Percentiles rank a stretch among this genome's conserved stretches.
Evolutionary conservation across 2,888 invertebrate genomes (phyloP).

Genomic region (Rhynchonema sp.): DNA sequence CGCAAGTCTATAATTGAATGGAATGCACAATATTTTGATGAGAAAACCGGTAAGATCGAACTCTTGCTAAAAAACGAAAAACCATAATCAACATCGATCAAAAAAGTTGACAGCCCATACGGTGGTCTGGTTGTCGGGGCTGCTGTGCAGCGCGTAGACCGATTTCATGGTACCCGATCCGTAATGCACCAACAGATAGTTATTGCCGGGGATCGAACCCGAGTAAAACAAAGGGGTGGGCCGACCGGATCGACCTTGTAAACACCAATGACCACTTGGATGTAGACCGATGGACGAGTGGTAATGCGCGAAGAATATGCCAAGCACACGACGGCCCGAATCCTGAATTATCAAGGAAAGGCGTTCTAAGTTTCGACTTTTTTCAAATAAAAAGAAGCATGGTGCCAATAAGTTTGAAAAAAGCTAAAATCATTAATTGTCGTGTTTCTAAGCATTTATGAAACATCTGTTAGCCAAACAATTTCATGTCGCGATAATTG

Average conservation of each 20-base stretch:
- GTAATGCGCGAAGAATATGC: conserved; percentile 7
- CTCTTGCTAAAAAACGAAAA: too few species aligned
- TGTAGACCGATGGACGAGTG: conserved; percentile 6
- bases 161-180: neutral
- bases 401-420: too few species aligned
- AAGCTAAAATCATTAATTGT: too few species aligned
- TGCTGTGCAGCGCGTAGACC: neutral
- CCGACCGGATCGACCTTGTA: neutral
- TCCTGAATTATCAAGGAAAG: neutral
- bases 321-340: neutral
- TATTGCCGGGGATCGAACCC: conserved; percentile 7
- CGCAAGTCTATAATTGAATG: too few species aligned
- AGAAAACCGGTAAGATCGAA: too few species aligned
- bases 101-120: neutral
- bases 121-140: neutral
- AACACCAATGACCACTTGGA: conserved; percentile 2
- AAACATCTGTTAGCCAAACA: too few species aligned
- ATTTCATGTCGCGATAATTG: too few species aligned
- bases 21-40: too few species aligned
- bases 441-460: too few species aligned
- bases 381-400: too few species aligned
- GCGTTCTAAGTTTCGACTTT: too few species aligned
- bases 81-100: neutral
- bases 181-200: conserved; percentile 2
- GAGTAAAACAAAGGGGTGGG: conserved; percentile 5